A percentile compares a stretch with the other conserved stretches of the same genome.
phyloP scores from a whole-genome alignment of 1,140 invertebrate genomes.

The Stenopsyche tienmushanensis region DNA sequence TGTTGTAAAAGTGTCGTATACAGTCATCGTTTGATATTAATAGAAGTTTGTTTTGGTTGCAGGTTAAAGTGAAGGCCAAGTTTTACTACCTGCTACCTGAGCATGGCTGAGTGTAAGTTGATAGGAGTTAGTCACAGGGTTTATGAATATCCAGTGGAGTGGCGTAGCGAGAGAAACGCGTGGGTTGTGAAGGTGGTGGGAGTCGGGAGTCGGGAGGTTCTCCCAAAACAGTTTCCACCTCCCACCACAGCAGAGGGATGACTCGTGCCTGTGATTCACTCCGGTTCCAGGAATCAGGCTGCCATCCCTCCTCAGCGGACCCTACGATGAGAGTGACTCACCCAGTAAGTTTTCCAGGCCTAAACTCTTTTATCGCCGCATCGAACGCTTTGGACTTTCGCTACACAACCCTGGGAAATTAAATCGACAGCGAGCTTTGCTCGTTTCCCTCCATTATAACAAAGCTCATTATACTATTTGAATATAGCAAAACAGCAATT shows the following conservation, averaged over 20 bases:
- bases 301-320: constrained; percentile 1
- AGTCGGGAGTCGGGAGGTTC: too few relatives aligned
- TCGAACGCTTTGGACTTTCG: neutral
- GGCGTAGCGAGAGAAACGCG: neutral
- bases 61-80: too few relatives aligned
- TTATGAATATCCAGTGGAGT: neutral
- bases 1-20: too few relatives aligned
- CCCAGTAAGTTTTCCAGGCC: constrained; percentile 4
- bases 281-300: constrained; percentile 38
- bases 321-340: constrained; percentile 10
- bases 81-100: too few relatives aligned
- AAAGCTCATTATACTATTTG: too few relatives aligned
- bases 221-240: neutral
- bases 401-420: too few relatives aligned
- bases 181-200: too few relatives aligned
- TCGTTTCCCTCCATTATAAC: too few relatives aligned
- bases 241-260: constrained; percentile 5
- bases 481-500: too few relatives aligned
- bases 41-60: too few relatives aligned
- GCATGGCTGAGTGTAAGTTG: neutral
- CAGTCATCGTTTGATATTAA: too few relatives aligned
- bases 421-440: too few relatives aligned
- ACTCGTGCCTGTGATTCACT: constrained; percentile 32
- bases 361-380: neutral
- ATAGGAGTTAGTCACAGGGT: neutral